Evolutionary conservation across 2,113 vertebrate species (phyloP).

Genomic region (Tricholaema leucomelas): DNA sequence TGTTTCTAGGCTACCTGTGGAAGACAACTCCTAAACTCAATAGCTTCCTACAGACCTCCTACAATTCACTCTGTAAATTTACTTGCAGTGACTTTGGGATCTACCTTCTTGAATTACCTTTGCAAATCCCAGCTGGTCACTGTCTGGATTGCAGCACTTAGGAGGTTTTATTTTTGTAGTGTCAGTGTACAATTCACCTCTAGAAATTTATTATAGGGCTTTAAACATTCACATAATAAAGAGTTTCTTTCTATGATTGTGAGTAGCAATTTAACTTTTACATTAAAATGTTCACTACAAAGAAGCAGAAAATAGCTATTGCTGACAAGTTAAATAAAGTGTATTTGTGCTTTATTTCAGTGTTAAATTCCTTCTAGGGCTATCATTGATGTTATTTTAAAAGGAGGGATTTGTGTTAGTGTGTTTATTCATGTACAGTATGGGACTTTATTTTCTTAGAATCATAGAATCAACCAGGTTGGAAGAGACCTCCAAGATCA

Average conservation of each 20-base stretch:
- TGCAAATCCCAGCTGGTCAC: neutral
- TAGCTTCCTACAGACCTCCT: neutral
- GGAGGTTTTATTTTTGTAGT: constrained; percentile 76
- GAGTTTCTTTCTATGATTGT: constrained; percentile 51
- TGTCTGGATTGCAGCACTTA: constrained; percentile 70
- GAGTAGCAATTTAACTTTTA: constrained; percentile 56
- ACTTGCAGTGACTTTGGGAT: neutral
- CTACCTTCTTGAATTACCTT: neutral
- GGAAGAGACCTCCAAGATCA: too few species aligned
- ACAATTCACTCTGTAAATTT: neutral
- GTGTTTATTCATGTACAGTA: neutral
- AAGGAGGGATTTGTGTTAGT: neutral
- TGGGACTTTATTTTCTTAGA: too few species aligned
- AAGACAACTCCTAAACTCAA: neutral
- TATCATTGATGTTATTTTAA: neutral
- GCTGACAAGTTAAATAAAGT: constrained; percentile 52
- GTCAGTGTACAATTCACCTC: constrained; percentile 66
- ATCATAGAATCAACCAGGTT: too few species aligned
- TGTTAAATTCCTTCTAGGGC: constrained; percentile 5
- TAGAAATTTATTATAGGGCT: constrained; percentile 69
- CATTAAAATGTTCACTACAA: constrained; percentile 57
- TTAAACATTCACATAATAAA: constrained; percentile 72
- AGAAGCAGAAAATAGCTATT: constrained; percentile 59
- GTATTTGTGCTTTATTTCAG: constrained; percentile 1
- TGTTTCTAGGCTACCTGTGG: neutral